Conservation (phyloP, 23 tunicate genomes). For the Halocynthia roretzi region DNA sequence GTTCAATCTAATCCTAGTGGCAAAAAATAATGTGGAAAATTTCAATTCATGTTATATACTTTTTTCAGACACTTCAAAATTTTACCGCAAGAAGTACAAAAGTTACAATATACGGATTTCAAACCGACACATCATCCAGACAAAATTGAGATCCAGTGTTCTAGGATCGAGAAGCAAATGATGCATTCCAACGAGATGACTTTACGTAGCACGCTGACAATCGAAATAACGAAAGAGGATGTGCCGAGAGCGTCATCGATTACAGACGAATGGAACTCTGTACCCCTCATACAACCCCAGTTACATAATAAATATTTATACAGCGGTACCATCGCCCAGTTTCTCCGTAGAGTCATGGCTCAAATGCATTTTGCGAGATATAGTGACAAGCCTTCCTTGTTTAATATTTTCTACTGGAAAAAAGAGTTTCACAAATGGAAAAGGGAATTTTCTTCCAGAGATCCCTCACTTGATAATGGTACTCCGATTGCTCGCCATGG, state of each 20-base stretch:
- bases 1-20: too few species aligned
- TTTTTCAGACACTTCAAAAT: slow-evolving; percentile 9
- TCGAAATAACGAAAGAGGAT: neutral
- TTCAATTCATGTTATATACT: too few species aligned
- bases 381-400: neutral
- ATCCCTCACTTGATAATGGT: too few species aligned
- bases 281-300: slow-evolving; percentile 11
- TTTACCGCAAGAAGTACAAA: neutral
- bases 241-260: neutral
- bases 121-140: slow-evolving; percentile 10
- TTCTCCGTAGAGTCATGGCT: neutral
- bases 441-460: neutral
- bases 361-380: neutral
- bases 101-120: neutral
- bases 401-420: slow-evolving; percentile 1
- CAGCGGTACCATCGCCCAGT: neutral
- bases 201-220: neutral
- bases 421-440: too few species aligned
- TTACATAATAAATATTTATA: slow-evolving; percentile 15
- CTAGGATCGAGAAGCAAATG: neutral
- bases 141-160: neutral
- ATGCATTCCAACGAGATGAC: neutral
- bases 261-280: slow-evolving; percentile 21
- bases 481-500: neutral
- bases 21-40: too few species aligned